Evolutionary conservation across 2,888 invertebrate genomes (phyloP).

Genomic region (Dynastes hyllus): DNA sequence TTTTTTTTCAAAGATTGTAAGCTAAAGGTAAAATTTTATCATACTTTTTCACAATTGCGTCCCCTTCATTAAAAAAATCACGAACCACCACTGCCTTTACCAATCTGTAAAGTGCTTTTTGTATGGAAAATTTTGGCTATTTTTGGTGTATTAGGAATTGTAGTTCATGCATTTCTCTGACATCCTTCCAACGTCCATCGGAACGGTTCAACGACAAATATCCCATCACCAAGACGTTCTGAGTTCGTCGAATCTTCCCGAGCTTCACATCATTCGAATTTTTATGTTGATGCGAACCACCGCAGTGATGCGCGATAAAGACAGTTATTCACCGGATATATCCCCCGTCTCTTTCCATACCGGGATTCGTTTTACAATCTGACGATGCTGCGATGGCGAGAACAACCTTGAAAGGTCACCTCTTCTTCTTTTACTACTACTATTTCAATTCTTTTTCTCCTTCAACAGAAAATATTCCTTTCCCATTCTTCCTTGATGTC

Average conservation of each 20-base stretch:
- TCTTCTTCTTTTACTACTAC: not conserved
- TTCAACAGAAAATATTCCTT: not conserved
- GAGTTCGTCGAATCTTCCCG: not conserved
- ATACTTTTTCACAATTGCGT: too few species aligned
- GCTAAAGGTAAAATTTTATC: too few species aligned
- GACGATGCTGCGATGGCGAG: not conserved
- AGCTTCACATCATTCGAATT: conserved; percentile 4
- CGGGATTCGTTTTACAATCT: not conserved
- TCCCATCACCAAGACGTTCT: too few species aligned
- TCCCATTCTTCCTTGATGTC: not conserved
- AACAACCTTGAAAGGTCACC: conserved; percentile 46
- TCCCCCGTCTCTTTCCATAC: conserved; percentile 46
- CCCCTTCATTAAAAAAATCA: too few species aligned
- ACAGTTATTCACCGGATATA: conserved; percentile 37
- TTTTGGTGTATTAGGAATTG: too few species aligned
- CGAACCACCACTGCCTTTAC: too few species aligned
- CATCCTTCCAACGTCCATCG: too few species aligned
- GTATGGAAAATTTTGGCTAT: too few species aligned
- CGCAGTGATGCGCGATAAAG: not conserved
- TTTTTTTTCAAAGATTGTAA: too few species aligned
- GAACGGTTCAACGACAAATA: too few species aligned
- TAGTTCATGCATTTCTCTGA: too few species aligned
- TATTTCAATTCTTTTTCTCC: not conserved
- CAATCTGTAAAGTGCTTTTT: too few species aligned
- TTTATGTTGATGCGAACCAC: conserved; percentile 37